phyloP scores from a whole-genome alignment of 37 sponge, comb jelly and placozoan species.

The Bolinopsis microptera region DNA sequence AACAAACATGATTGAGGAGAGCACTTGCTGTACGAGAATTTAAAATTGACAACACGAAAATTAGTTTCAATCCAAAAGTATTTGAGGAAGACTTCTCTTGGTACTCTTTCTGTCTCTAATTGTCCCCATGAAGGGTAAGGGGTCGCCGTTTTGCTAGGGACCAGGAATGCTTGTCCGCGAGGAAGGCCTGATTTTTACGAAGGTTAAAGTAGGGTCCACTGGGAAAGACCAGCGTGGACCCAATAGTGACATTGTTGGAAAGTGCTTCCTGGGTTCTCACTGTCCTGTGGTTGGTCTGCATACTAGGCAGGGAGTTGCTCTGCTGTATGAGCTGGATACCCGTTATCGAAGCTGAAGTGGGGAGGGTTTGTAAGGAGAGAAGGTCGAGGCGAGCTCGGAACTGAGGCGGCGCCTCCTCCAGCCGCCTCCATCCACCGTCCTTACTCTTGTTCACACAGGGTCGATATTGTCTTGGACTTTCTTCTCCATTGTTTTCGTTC shows the following conservation, averaged over 20 bases:
- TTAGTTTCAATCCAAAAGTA: too few species aligned
- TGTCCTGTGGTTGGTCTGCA: background rate
- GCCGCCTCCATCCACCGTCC: background rate
- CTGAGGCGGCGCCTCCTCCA: background rate
- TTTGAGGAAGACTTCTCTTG: background rate
- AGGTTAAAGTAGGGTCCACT: constrained; percentile 57
- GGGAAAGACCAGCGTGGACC: background rate
- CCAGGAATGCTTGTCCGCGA: constrained; percentile 61
- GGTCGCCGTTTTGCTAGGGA: constrained; percentile 31
- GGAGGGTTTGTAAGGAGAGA: constrained; percentile 29
- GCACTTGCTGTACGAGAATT: too few species aligned
- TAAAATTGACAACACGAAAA: too few species aligned
- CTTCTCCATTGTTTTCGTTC: constrained; percentile 30
- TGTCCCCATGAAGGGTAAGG: background rate
- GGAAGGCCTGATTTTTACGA: constrained; percentile 58
- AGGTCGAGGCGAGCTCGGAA: background rate
- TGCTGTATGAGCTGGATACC: background rate
- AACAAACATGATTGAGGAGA: too few species aligned
- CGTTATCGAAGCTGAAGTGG: constrained; percentile 34
- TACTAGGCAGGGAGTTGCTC: background rate
- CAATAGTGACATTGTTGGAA: background rate
- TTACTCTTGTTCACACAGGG: background rate
- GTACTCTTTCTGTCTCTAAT: background rate
- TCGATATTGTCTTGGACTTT: constrained; percentile 9
- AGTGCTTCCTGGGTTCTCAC: too few species aligned